Base-by-base conservation (phyloP, 2,113 vertebrate genomes). In the Prinia subflava region DNA sequence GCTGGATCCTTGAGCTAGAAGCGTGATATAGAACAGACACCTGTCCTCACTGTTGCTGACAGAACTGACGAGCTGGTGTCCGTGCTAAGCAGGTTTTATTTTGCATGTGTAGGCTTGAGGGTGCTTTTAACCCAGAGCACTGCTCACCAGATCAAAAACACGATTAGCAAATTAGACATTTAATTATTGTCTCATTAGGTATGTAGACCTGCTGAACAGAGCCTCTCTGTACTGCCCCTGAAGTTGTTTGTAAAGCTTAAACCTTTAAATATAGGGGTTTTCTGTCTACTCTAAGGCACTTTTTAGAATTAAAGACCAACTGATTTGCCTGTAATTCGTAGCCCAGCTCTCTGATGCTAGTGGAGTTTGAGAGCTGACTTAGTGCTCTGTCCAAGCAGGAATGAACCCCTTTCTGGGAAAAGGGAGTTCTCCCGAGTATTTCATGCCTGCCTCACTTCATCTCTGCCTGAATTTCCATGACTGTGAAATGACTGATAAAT, bases 201-300 rank as follows among this genome's bases (percentile, higher is more conserved):
- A 19, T 8, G 39, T 8, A 2, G 31, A 69, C 39, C 22, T 90
- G 22, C 37, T 88, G 24, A 49, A 73, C 31, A 42, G 15, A 35
- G 3, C 3, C 12, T 83, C 37, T 10, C 41, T 79, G 14, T 28
- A 11, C 23, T 41, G 15, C 4, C 3, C 18, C 30, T 1, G 0
- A 16, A 80, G 22, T 41, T 60, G 10, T 69, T 92, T 75, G 17
- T 46, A 28, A 92, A 65, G 46, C 23, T 74, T 39, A 50, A 49
- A 75, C 7, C 17, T 82, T 69, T 65, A 65, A 73, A 70, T 59
- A 8, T 7, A 42, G 24, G 19, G 4, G 4, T 30, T 10, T 7
- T 68, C 53, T 73, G 57, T 16, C 41, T 62, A 19, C 7, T 30
- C 53, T 37, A 49, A 50, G 22, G 20, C 10, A 4, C 25, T 52